phyloP scores from a whole-genome alignment of 2,113 vertebrate species.

The Trachemys scripta region DNA sequence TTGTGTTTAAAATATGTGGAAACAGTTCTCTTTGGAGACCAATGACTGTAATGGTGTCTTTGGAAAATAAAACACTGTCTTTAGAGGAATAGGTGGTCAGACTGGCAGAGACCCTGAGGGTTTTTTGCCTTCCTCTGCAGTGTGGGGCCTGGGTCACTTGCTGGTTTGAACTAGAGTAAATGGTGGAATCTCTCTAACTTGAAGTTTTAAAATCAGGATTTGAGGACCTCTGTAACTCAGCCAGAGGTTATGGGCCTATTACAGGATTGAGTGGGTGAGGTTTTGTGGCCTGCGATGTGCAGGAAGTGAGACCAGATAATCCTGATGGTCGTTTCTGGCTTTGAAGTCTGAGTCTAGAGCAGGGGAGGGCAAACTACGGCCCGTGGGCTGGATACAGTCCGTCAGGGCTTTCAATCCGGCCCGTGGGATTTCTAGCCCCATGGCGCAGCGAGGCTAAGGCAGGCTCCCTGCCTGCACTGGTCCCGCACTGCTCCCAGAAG shows the following conservation, averaged over 20 bases:
- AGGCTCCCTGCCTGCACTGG: too few species aligned
- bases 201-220: not conserved
- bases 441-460: too few species aligned
- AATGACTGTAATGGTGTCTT: conserved; percentile 42
- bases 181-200: not conserved
- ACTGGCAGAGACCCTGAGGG: not conserved
- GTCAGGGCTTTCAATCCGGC: too few species aligned
- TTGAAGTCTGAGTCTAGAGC: too few species aligned
- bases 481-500: too few species aligned
- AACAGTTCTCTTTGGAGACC: conserved; percentile 37
- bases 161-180: not conserved
- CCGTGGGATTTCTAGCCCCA: too few species aligned
- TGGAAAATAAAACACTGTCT: conserved; percentile 21
- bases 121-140: not conserved
- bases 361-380: too few species aligned
- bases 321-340: too few species aligned
- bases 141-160: not conserved
- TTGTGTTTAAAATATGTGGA: conserved; percentile 23
- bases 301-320: too few species aligned
- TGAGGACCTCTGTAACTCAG: not conserved
- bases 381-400: too few species aligned
- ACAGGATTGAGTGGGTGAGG: too few species aligned
- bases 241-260: not conserved
- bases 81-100: conserved; percentile 57
- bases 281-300: too few species aligned